Base-by-base conservation (phyloP, 2,797 vertebrate genomes). In the Poecilia velifera region DNA sequence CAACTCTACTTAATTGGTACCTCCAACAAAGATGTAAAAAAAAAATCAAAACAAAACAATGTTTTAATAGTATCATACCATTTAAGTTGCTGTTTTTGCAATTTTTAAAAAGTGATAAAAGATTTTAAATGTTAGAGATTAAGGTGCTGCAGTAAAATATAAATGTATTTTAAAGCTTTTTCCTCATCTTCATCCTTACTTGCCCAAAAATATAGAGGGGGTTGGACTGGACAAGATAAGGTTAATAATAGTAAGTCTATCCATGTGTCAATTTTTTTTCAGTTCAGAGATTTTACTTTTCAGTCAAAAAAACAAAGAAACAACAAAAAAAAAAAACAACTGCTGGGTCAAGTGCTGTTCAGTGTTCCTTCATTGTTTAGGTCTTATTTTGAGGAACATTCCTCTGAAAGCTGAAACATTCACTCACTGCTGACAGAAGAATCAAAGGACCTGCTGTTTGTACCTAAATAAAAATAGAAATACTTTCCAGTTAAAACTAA, bases 381-480 rank as follows among this genome's bases (percentile, higher is more conserved):
- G 25, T 86, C 87, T 86, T 73, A 86, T 75, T 77, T 79, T 83
- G 51, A 76, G 62, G 22, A 53, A 25, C 13, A 74, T 77, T 39
- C 78, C 77, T 36, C 55, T 77, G 80, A 79, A 57, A 70, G 49
- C 46, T 82, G 72, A 84, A 82, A 72, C 72, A 73, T 85, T 71
- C 76, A 64, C 41, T 76, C 45, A 41, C 77, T 51, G 76, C 78
- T 76, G 79, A 84, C 71, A 79, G 77, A 75, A 80, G 76, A 82
- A 92, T 92, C 87, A 92, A 92, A 93, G 76, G 34, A 76, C 71
- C 75, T 47, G 79, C 74, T 79, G 81, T 76, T 76, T 86, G 83
- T 41, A 88, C 77, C 79, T 77, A 84, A 88, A 88, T 86, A 90
- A 16, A 86, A 91, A 90, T 62, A 81, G 72, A 89, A 84, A 71